phyloP scores from a whole-genome alignment of 2,888 invertebrate species.

The Lissonota sp. region DNA sequence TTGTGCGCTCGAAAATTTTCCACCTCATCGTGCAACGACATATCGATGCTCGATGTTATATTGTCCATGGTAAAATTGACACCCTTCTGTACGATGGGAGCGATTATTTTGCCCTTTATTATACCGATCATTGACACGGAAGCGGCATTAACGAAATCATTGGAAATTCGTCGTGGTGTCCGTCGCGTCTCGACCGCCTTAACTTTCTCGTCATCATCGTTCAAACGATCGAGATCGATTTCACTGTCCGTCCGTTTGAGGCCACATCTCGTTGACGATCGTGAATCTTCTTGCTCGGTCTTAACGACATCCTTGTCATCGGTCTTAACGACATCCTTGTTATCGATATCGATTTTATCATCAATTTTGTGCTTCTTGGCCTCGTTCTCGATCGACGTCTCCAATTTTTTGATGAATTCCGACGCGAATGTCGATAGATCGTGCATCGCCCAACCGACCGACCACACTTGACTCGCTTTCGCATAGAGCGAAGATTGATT shows the following conservation, averaged over 20 bases:
- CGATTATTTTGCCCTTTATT: constrained; percentile 18
- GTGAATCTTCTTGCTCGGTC: neutral
- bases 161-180: neutral
- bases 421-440: no score
- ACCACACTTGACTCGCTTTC: neutral
- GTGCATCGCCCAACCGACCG: no score
- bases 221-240: neutral
- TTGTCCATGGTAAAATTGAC: neutral
- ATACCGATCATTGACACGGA: constrained; percentile 13
- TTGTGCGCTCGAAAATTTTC: neutral
- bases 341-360: no score
- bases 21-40: neutral
- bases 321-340: neutral
- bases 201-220: constrained; percentile 4
- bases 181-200: neutral
- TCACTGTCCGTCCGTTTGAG: neutral
- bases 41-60: neutral
- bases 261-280: neutral
- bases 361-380: no score
- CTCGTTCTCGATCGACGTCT: no score
- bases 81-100: neutral
- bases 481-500: neutral
- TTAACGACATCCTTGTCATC: neutral
- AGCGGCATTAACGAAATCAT: neutral
- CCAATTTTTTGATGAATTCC: no score